A percentile compares a stretch with the other conserved stretches of the same genome.
These are phyloP conservation scores for Silvanus unidentatus DNA, from an alignment of 2,888 invertebrate genomes.

Conservation along the genomic window DNA sequence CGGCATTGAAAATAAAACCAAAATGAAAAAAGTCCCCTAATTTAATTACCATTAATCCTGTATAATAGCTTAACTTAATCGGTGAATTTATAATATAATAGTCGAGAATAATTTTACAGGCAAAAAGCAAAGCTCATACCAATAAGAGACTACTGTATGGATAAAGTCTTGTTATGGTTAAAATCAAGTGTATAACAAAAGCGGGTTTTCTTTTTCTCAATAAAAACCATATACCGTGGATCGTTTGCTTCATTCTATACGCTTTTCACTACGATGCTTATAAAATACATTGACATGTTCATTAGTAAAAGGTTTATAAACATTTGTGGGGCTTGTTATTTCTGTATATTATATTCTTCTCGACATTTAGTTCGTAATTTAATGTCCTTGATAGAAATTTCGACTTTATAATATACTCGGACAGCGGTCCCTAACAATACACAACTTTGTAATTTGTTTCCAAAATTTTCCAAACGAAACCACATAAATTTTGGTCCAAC, in stretches of 20 bases:
- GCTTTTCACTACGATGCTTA: slow-evolving; percentile 33
- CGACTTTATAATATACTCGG: slow-evolving; percentile 15
- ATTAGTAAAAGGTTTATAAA: slow-evolving; percentile 23
- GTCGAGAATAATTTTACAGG: slow-evolving; percentile 9
- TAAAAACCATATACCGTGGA: slow-evolving; percentile 30
- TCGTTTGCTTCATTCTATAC: slow-evolving; percentile 38
- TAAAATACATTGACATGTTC: slow-evolving; percentile 28
- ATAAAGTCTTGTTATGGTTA: slow-evolving; percentile 27
- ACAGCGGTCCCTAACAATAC: not conserved
- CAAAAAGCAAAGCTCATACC: slow-evolving; percentile 13
- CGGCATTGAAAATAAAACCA: slow-evolving; percentile 10
- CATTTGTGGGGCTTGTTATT: slow-evolving; percentile 23
- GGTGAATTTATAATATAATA: slow-evolving; percentile 13
- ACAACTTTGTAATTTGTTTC: too few species aligned
- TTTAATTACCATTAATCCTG: slow-evolving; percentile 15
- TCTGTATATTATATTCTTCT: slow-evolving; percentile 26
- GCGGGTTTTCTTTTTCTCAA: slow-evolving; percentile 27
- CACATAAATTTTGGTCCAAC: too few species aligned
- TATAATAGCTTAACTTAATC: slow-evolving; percentile 16
- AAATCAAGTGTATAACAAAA: slow-evolving; percentile 33
- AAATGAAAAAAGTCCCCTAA: slow-evolving; percentile 15
- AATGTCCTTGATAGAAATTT: slow-evolving; percentile 20
- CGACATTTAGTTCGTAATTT: slow-evolving; percentile 21
- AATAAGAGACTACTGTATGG: slow-evolving; percentile 13
- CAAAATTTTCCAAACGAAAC: too few species aligned